Base-by-base conservation (phyloP, 1,140 invertebrate species). In the Liolophura sinensis region DNA sequence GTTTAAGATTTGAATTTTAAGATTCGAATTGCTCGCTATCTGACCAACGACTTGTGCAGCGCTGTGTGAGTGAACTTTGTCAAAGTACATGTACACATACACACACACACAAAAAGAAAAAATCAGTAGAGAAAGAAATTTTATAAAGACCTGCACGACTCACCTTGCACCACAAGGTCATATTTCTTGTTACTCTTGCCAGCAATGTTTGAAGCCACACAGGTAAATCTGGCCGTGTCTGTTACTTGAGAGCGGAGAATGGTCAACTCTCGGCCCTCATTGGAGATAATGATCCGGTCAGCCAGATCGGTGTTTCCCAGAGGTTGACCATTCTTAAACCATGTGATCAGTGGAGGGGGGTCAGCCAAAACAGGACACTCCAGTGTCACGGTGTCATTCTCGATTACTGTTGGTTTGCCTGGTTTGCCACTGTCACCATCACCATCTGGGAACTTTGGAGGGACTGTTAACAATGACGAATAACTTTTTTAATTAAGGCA, bases 181-280 rank as follows among this genome's bases (percentile, higher is more conserved):
- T 82, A 80, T 46, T 65, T 70, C 58, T 72, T 81, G 47, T 78
- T 68, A 27, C 72, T 77, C 70, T 78, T 73, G 27, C 86, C 86
- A 11, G 84, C 85, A 11, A 76, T 65, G 73, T 86, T 87, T 6
- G 69, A 76, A 6, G 87, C 87, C 9, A 82, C 70, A 73, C 87
- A 87, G 1, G 72, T 78, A 67, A 86, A 88, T 24, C 79, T 70
- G 12, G 85, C 87, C 60, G 83, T 82, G 68, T 87, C 85, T 0
- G 73, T 65, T 6, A 83, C 68, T 3, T 65, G 56, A 0, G 78
- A 73, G 31, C 57, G 47, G 1, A 25, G 58, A 22, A 85, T 75
- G 7, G 73, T 77, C 22, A 86, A 71, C 48, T 73, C 60, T 48
- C 63, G 62, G 1, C 83, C 82, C 27, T 78, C 73, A 11, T 64